Evolutionary conservation across 2,113 vertebrate genomes (phyloP), one percentile per base, ranked within the genome.

Genomic region (Eonycteris spelaea): DNA sequence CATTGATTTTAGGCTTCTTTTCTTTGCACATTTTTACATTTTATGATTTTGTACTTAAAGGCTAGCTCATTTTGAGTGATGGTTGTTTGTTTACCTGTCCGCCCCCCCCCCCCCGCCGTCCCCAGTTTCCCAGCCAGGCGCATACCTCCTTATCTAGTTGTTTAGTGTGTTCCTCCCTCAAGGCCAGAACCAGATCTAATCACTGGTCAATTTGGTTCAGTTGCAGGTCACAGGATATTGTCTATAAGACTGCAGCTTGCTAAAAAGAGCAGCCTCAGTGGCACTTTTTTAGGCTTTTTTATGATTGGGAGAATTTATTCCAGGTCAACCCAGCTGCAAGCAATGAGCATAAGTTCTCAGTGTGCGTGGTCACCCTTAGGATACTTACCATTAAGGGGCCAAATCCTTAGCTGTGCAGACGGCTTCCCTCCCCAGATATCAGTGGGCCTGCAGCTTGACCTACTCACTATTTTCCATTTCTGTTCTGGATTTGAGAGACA

Each of bases 401-500:
- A 55, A 10, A 19, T 13, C 48, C 40, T 18, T 82, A 40, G 61
- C 19, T 68, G 3, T 40, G 9, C 16, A 18, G 10, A 57, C 40
- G 22, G 45, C 40, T 68, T 59, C 35, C 21, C 7, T 2, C 12
- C 57, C 12, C 57, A 67, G 74, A 40, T 24, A 16, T 19, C 48
- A 74, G 43, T 0, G 10, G 28, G 51, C 0, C 80, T 86, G 21
- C n/a, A 70, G 68, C 9, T 3, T 65, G 13, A 74, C 26, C 15
- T 43, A 21, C 40, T 82, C n/a, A 45, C 22, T 22, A 7, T 21
- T 68, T 79, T 45, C 38, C 33, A 51, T 15, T 70, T 75, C 19
- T n/a, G 24, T 57, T 61, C 67, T 92, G 78, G 38, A 5, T 94
- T 94, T 86, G 38, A 84, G 73, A 86, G n/a, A 70, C n/a, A 35